Base-by-base conservation (phyloP, 2,888 invertebrate genomes). In the Ophioninae sp. region DNA sequence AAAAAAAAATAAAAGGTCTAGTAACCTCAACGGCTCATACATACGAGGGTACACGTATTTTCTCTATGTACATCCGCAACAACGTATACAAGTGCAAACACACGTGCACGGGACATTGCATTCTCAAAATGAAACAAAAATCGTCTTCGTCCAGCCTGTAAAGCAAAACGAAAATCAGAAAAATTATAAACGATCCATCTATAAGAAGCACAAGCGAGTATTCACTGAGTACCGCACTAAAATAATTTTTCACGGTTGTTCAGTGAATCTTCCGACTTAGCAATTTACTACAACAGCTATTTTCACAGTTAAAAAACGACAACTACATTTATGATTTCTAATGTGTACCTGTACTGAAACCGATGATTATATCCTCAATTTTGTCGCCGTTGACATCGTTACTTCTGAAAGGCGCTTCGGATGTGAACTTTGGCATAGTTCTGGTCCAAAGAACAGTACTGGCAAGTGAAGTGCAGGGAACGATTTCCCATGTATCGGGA, bases 301-400 rank as follows among this genome's bases (percentile, higher is more conserved):
- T 17, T 17, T 51, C 13, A 17, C 17, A 6, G 13, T 51, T 13
- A 13, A 17, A 51, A 13, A 3, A 51, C 3, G 13, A 51, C 51
- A 17, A 17, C 51, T 51, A 51, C 5, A 83, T 23, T 61, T 20
- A n/a, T n/a, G 30, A 74, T 17, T 20, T n/a, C 20, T 20, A 74
- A 58, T 71, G 44, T 56, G n/a, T 30, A 96, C 96, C 96, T 91
- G 97, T 96, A 76, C 96, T 96, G 93, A 96, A 97, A 83, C 97
- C 97, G 85, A 97, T 94, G 77, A 97, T 94, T 37, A 97, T 93
- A 92, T 97, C 97, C 72, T 95, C 94, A 10, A 95, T 91, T 22
- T 94, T 95, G 93, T 97, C 97, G 3, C 93, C 93, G 93, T 97
- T 96, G 0, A 97, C 94, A 92, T 97, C 97, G 37, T 95, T 93